Percentiles rank a stretch among this genome's conserved stretches.
Conservation (phyloP, 2,888 invertebrate genomes). For the Brachyopa scutellaris region DNA sequence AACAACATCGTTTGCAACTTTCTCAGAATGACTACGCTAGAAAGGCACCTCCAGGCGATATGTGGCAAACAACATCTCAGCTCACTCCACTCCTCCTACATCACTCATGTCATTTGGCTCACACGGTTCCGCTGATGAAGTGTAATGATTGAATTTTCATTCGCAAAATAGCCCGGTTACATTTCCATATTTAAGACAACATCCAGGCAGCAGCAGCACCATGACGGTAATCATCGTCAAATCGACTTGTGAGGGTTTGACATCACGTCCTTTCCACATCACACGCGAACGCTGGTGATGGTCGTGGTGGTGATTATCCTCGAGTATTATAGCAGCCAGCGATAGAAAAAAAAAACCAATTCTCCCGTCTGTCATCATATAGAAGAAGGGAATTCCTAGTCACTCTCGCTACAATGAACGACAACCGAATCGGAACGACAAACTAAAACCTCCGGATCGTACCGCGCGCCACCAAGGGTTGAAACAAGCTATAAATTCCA, state of each 20-base stretch:
- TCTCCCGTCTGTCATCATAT: conserved; percentile 21
- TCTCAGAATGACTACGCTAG: conserved; percentile 2
- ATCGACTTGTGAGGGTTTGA: conserved; percentile 66
- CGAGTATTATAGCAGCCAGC: conserved; percentile 64
- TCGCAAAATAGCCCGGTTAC: conserved; percentile 70
- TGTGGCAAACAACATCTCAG: conserved; percentile 15
- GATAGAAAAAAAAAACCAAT: conserved; percentile 61
- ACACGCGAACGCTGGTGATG: neutral
- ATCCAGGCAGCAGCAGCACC: conserved; percentile 28
- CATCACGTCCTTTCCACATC: conserved; percentile 28
- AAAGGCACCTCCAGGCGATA: conserved; percentile 30
- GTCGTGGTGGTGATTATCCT: conserved; percentile 67
- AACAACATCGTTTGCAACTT: conserved; percentile 57
- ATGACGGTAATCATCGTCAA: conserved; percentile 67
- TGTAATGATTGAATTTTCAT: conserved; percentile 73
- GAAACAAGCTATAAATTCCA: conserved; percentile 68
- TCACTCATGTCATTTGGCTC: conserved; percentile 61
- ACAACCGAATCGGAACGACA: conserved; percentile 57
- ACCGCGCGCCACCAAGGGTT: conserved; percentile 24
- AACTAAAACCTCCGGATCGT: conserved; percentile 50
- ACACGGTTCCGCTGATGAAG: conserved; percentile 67
- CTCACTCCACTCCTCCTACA: conserved; percentile 21
- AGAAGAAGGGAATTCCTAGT: conserved; percentile 55
- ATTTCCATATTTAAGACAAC: conserved; percentile 71
- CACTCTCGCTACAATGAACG: conserved; percentile 40